Percentiles rank a stretch among this genome's conserved stretches.
phyloP scores from a whole-genome alignment of 2,113 vertebrate species.

The Scytalopus superciliaris region DNA sequence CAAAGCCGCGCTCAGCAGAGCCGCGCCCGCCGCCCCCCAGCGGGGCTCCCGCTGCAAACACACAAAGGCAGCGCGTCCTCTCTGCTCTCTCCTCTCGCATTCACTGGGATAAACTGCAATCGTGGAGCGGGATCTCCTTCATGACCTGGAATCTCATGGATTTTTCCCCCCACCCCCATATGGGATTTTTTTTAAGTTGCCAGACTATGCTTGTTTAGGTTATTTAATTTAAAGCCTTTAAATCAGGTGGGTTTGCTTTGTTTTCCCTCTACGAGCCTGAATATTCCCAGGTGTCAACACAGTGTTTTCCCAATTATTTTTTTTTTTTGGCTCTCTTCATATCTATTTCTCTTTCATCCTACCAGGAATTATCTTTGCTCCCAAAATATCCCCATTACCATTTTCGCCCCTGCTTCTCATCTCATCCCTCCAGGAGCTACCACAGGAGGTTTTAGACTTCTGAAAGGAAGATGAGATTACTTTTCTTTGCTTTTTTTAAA shows the following conservation, averaged over 20 bases:
- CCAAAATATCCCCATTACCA: neutral
- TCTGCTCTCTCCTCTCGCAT: neutral
- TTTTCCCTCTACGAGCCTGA: neutral
- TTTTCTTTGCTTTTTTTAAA: neutral
- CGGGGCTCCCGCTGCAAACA: slow-evolving; percentile 23
- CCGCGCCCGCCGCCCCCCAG: neutral
- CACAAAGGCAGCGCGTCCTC: neutral
- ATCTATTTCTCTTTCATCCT: neutral
- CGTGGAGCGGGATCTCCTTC: too few relatives aligned
- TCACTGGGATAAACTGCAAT: neutral
- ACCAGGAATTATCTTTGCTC: neutral
- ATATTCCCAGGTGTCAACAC: neutral
- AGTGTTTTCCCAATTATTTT: neutral
- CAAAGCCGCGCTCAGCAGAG: slow-evolving; percentile 13
- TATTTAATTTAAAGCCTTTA: neutral
- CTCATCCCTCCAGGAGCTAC: neutral
- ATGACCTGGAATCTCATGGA: neutral
- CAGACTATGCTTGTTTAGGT: neutral
- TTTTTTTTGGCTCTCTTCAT: neutral
- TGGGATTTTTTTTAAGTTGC: neutral
- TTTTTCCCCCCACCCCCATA: too few relatives aligned
- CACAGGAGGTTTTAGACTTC: neutral
- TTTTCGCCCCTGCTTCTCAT: neutral
- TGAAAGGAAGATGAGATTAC: neutral
- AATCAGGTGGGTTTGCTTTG: neutral